phyloP scores from a whole-genome alignment of 2,888 invertebrate species.

The Gymnocheta viridis region DNA sequence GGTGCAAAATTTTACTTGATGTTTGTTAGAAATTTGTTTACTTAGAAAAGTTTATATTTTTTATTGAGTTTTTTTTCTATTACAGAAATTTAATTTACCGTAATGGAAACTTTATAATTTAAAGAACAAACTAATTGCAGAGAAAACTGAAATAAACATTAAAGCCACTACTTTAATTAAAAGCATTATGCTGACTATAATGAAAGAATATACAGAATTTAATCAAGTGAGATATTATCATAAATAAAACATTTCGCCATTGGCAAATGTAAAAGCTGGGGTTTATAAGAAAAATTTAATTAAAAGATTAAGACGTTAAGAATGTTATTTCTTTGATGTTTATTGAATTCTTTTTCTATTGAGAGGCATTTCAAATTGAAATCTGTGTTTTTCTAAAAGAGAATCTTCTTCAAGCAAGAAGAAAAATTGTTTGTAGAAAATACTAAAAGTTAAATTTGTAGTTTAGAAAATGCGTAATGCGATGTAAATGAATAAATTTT shows the following conservation, averaged over 20 bases:
- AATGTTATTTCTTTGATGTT: no score
- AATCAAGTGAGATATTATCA: neutral
- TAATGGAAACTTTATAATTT: conserved; percentile 36
- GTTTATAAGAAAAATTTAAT: no score
- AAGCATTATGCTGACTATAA: conserved; percentile 2
- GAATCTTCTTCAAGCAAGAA: no score
- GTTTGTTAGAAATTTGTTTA: conserved; percentile 30
- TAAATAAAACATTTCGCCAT: neutral
- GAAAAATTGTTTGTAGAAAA: no score
- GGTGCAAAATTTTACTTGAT: neutral
- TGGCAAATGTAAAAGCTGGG: no score
- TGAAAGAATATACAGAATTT: neutral
- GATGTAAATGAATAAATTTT: no score
- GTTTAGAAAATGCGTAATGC: no score
- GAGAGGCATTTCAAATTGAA: no score
- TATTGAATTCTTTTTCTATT: no score
- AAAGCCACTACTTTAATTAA: conserved; percentile 18
- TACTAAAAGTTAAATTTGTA: no score
- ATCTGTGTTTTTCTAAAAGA: no score
- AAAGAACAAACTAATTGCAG: neutral
- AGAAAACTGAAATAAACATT: neutral
- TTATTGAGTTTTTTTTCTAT: neutral
- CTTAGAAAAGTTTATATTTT: conserved; percentile 12
- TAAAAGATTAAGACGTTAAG: no score
- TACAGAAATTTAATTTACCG: conserved; percentile 52